These are phyloP conservation scores for Aptenodytes patagonicus DNA, from an alignment of 2,113 vertebrate species.

Conservation along the genomic window DNA sequence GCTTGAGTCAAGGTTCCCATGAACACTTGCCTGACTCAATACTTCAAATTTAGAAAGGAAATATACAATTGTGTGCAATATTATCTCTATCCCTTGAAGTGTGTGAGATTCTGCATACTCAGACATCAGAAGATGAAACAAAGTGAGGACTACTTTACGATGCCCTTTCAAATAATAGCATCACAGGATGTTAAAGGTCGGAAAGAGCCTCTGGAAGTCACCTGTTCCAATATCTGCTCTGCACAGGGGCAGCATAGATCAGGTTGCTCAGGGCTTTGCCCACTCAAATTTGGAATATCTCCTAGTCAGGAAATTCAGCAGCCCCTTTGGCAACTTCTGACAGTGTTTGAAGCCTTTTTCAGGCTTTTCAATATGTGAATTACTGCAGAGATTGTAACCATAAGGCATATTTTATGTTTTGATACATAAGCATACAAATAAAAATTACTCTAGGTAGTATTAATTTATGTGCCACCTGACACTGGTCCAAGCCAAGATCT, in stretches of 20 bases:
- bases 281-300: not conserved
- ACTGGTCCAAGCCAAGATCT: not conserved
- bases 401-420: not conserved
- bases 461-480: not conserved
- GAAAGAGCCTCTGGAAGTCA: not conserved
- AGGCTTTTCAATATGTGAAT: not conserved
- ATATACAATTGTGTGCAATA: not conserved
- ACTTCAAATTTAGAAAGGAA: not conserved
- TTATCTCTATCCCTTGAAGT: not conserved
- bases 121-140: not conserved
- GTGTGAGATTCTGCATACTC: not conserved
- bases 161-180: not conserved
- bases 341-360: not conserved
- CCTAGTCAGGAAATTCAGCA: not conserved
- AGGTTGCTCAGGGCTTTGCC: not conserved
- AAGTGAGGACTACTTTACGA: not conserved
- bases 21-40: not conserved
- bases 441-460: not conserved
- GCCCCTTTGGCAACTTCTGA: not conserved
- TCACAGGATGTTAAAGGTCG: not conserved
- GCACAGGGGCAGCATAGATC: rapidly evolving
- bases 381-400: not conserved
- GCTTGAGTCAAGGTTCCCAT: not conserved
- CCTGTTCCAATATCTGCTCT: not conserved
- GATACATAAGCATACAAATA: not conserved